Evolutionary conservation across 2,113 vertebrate genomes (phyloP).

Genomic region (Salvelinus fontinalis): DNA sequence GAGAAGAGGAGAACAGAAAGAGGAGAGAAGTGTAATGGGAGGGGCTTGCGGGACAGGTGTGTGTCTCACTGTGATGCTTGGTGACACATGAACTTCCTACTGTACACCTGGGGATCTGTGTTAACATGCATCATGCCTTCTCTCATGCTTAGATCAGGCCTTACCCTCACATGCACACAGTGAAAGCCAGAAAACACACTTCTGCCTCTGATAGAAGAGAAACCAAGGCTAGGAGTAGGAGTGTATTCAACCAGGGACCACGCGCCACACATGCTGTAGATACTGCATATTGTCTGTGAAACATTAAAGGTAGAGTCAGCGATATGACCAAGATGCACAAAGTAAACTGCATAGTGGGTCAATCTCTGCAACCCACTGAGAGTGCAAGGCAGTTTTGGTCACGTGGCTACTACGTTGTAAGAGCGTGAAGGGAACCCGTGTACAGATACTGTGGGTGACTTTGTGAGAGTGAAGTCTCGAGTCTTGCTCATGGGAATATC

Average conservation of each 20-base stretch:
- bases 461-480: no score
- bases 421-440: conserved; percentile 44
- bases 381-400: no score
- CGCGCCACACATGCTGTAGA: conserved; percentile 35
- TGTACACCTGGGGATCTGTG: conserved; percentile 48
- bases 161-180: conserved; percentile 69
- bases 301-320: conserved; percentile 28
- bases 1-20: conserved; percentile 29
- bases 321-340: no score
- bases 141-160: conserved; percentile 68
- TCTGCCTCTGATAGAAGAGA: conserved; percentile 21
- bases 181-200: conserved; percentile 41
- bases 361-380: no score
- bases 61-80: conserved; percentile 33
- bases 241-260: conserved; percentile 42
- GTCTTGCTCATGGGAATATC: no score
- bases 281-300: conserved; percentile 64
- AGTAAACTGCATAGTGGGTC: no score
- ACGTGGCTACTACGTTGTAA: no score
- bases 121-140: conserved; percentile 64
- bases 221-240: conserved; percentile 51
- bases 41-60: conserved; percentile 29
- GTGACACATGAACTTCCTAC: conserved; percentile 44
- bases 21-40: conserved; percentile 27
- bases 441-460: no score